phyloP scores from a whole-genome alignment of 2,888 invertebrate species.

The Synanthedon formicaeformis region DNA sequence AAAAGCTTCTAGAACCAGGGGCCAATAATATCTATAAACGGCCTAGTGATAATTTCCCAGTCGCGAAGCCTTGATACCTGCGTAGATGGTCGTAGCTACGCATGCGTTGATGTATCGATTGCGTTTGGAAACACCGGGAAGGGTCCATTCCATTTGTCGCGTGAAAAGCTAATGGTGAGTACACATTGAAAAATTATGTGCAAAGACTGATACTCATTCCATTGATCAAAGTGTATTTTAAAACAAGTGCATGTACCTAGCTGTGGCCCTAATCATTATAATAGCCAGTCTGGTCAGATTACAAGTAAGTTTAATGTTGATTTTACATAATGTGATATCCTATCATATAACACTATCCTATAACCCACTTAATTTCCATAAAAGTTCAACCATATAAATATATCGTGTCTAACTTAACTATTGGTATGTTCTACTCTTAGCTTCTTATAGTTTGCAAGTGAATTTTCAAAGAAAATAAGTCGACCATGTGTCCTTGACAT shows the following conservation, averaged over 20 bases:
- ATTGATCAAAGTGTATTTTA: conserved; percentile 14
- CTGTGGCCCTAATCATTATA: conserved; percentile 61
- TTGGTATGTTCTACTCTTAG: no score
- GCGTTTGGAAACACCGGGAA: conserved; percentile 1
- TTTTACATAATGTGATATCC: background rate
- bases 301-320: conserved; percentile 49
- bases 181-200: conserved; percentile 27
- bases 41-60: no score
- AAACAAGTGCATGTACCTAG: conserved; percentile 61
- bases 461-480: no score
- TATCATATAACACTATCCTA: no score
- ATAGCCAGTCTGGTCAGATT: conserved; percentile 61
- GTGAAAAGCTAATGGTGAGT: conserved; percentile 49
- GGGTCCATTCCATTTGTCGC: conserved; percentile 45
- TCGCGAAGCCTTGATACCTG: background rate
- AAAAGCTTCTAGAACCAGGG: no score
- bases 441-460: no score
- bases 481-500: no score
- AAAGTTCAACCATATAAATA: no score
- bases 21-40: no score
- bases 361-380: no score
- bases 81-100: background rate
- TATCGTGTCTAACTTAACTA: no score
- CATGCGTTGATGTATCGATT: conserved; percentile 1
- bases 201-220: conserved; percentile 9